These are phyloP conservation scores for Felis catus DNA, from an alignment of 2,113 vertebrate species.

Conservation along the genomic window F.catus_Fca126_mat1.0 CM031419.1:139100501-139101000, in stretches of 20 bases:
- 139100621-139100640: neutral
- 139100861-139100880: neutral
- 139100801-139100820: neutral
- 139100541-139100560: neutral
- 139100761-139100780: neutral
- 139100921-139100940: neutral
- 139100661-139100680: too few relatives aligned
- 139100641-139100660: neutral
- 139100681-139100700: neutral
- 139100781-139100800: neutral
- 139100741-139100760: neutral
- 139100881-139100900: neutral
- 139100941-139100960: neutral
- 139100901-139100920: neutral
- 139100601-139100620: neutral
- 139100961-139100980: neutral
- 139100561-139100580: neutral
- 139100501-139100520: neutral
- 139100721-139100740: neutral
- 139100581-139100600: neutral
- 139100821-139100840: neutral
- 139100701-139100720: neutral
- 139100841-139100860: neutral
- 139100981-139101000: neutral
- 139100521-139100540: neutral